Base-by-base conservation (phyloP, 2,113 vertebrate species). In the Macaca mulatta region DNA sequence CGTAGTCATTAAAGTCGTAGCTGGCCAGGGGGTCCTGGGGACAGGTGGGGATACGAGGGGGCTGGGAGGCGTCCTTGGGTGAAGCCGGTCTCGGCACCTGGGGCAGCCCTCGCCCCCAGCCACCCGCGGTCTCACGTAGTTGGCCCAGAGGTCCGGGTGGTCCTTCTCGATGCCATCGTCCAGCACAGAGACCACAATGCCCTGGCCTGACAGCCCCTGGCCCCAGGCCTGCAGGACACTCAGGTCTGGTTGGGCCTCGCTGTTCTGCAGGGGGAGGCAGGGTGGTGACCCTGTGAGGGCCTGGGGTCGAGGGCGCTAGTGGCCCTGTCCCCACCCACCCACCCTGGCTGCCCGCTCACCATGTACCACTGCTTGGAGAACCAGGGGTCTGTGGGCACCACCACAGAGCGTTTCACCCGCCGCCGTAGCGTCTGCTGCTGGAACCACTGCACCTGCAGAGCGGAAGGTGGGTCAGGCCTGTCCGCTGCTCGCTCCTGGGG, bases 361-460 rank as follows among this genome's bases (percentile, higher is more conserved):
- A 99, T 98, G 94, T 99, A 99, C 99, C 99, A 99, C 98, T 99
- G 99, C 27, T 98, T 98, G 25, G 84, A 88, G 97, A 99, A 99
- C 97, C 98, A 98, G 38, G 99, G 99, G 4, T 99, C 99, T 0
- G 97, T 98, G 2, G 98, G 99, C 80, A 98, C 94, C 59, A 92
- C 89, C 0, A 87, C 0, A 5, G 50, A 0, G 0, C 98, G 96
- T 40, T 98, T 98, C 84, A 94, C 99, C 0, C 17, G 9, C 18
- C 98, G 96, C 11, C 10, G 97, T 87, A 98, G 97, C 0, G 97
- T 10, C 0, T 95, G 98, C 96, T 99, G 99, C 98, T 99, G 97
- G 32, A 99, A 99, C 99, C 99, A 99, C 80, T 96, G 97, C 0
- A 99, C 98, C 99, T 99, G 96, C 8, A 89, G 6, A 0, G n/a